Conservation (phyloP, 2,888 invertebrate species). For the Eretmocerus hayati region DNA sequence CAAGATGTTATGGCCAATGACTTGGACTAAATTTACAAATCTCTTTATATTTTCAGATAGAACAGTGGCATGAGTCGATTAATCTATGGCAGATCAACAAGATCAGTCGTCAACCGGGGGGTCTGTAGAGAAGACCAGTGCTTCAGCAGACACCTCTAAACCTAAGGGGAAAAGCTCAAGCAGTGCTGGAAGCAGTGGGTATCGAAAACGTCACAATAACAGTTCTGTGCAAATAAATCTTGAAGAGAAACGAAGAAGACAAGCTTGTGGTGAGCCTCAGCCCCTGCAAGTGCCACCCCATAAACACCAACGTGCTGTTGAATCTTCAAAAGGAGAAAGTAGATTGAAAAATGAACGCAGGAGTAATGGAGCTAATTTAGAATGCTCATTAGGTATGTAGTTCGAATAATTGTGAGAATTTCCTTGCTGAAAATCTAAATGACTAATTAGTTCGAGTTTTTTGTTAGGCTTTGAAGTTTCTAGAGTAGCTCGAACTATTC, state of each 20-base stretch:
- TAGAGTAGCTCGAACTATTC: too few species aligned
- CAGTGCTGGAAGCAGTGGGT: conserved; percentile 31
- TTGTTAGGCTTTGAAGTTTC: too few species aligned
- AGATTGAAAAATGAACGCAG: conserved; percentile 38
- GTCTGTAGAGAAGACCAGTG: conserved; percentile 48
- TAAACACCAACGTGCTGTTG: conserved; percentile 32
- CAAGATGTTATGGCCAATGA: too few species aligned
- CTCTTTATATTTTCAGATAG: conserved; percentile 39
- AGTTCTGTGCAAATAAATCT: conserved; percentile 34
- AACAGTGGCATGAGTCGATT: conserved; percentile 49
- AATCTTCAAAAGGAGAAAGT: conserved; percentile 36
- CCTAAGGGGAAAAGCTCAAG: conserved; percentile 39
- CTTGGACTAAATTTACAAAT: too few species aligned
- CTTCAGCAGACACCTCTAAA: conserved; percentile 47
- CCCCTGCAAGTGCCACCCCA: conserved; percentile 30
- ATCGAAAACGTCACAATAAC: conserved; percentile 43
- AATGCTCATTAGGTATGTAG: conserved; percentile 38
- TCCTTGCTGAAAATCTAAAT: too few species aligned
- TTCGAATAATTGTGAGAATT: too few species aligned
- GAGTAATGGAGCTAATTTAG: conserved; percentile 42
- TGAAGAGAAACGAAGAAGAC: conserved; percentile 42
- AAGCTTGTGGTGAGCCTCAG: conserved; percentile 34
- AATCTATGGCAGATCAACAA: conserved; percentile 49
- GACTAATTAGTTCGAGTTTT: too few species aligned
- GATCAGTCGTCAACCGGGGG: conserved; percentile 48